Base-by-base conservation (phyloP, 2,113 vertebrate genomes). In the Indicator maculatus region DNA sequence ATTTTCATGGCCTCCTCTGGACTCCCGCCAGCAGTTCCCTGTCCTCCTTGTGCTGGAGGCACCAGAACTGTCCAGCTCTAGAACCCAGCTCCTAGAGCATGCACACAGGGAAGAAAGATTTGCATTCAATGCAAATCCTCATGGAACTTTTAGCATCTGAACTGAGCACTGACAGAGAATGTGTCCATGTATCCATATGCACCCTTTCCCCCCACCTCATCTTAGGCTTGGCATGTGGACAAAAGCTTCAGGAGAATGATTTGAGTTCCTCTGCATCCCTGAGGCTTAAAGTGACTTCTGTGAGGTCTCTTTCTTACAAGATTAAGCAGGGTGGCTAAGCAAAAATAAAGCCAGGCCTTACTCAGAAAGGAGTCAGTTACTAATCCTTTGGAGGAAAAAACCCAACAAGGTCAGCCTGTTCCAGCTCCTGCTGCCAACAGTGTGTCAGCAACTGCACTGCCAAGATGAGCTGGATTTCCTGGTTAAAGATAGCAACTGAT, bases 341-440 rank as follows among this genome's bases (percentile, higher is more conserved):
- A 87, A 85, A 90, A 81, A 84, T 52, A 76, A 81, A 71, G 60
- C 26, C 59, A 88, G 79, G 60, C 81, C 83, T 69, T 89, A 79
- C 50, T 60, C 41, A 87, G 86, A 69, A 64, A 52, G 63, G 64
- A 88, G 38, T 64, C 44, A 60, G 76, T 36, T 88, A 52, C 92
- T 69, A 85, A 95, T 60, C 58, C 47, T 89, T 10, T 11, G 10
- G 30, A n/a, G 56, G 9, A 69, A 60, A 31, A 63, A 59, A 38
- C 41, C 8, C 12, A 45, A 41, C 73, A 83, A 89, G 87, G 81
- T 87, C 94, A 88, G 53, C 50, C 64, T 74, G 74, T 41, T 92
- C 71, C 38, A 44, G 81, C 41, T 86, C 45, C 79, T 89, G 53
- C 15, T 88, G 85, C 85, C 82, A 93, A 9, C 71, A 31, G 63